phyloP scores from a whole-genome alignment of 2,888 invertebrate species.

The Rhodophaea formosa region DNA sequence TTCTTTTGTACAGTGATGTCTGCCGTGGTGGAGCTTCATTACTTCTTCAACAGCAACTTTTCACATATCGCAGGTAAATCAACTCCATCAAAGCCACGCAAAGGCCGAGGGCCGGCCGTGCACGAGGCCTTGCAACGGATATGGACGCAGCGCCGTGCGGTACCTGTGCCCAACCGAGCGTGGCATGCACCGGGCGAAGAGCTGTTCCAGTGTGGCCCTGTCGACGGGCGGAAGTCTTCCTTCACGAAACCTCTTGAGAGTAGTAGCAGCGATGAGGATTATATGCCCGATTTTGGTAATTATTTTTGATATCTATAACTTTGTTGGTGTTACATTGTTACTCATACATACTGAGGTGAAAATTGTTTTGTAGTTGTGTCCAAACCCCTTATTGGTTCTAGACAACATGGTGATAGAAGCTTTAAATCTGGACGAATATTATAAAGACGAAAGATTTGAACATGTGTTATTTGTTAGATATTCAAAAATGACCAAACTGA shows the following conservation, averaged over 20 bases:
- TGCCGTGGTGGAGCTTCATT: too few species aligned
- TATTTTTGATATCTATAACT: background rate
- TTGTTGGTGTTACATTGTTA: background rate
- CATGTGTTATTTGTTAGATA: too few species aligned
- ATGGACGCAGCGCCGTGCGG: constrained; percentile 55
- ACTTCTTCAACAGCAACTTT: too few species aligned
- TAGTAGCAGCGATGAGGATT: constrained; percentile 73
- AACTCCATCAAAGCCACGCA: constrained; percentile 51
- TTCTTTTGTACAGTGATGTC: too few species aligned
- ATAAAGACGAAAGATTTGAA: too few species aligned
- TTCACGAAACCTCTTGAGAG: constrained; percentile 57
- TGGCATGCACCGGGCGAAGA: constrained; percentile 79
- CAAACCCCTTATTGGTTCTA: too few species aligned
- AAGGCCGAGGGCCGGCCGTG: constrained; percentile 72
- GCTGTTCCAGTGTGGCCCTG: constrained; percentile 67
- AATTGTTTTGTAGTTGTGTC: too few species aligned
- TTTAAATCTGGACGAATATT: too few species aligned
- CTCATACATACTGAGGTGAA: too few species aligned
- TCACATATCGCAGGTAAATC: constrained; percentile 42
- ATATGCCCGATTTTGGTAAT: constrained; percentile 70
- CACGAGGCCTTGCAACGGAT: constrained; percentile 83
- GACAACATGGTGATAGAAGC: too few species aligned
- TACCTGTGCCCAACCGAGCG: constrained; percentile 51
- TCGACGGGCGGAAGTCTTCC: constrained; percentile 51
- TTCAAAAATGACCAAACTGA: too few species aligned